These are phyloP conservation scores for Archips crataeganus DNA, from an alignment of 2,888 invertebrate species.

Conservation along the genomic window DNA sequence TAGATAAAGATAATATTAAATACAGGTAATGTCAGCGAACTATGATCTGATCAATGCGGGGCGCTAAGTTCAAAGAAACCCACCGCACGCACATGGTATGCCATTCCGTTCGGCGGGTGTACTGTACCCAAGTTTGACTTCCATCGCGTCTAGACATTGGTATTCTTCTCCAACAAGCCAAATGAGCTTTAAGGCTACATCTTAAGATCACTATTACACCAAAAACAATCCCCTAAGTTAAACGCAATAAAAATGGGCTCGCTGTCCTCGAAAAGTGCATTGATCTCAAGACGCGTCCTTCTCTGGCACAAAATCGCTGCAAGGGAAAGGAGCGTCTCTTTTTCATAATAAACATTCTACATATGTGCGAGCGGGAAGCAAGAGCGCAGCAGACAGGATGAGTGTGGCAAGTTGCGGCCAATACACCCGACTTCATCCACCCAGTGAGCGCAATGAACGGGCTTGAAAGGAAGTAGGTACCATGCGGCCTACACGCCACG, in stretches of 20 bases:
- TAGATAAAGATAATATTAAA: not conserved
- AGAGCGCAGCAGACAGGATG: constrained; percentile 81
- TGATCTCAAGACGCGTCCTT: constrained; percentile 83
- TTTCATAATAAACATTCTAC: constrained; percentile 58
- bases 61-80: constrained; percentile 44
- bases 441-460: constrained; percentile 82
- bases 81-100: constrained; percentile 54
- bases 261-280: constrained; percentile 85
- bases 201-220: constrained; percentile 70
- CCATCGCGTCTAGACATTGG: constrained; percentile 79
- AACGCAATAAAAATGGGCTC: constrained; percentile 79
- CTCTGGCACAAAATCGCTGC: constrained; percentile 82
- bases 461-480: constrained; percentile 44
- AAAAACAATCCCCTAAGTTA: constrained; percentile 56
- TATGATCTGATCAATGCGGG: constrained; percentile 15
- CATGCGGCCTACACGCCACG: constrained; percentile 39
- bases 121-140: constrained; percentile 59
- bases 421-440: constrained; percentile 70
- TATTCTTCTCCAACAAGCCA: constrained; percentile 55
- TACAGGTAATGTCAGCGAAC: not conserved
- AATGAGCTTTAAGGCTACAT: constrained; percentile 63
- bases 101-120: constrained; percentile 47
- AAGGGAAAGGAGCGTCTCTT: constrained; percentile 76
- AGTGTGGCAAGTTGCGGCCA: constrained; percentile 81
- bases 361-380: constrained; percentile 72